phyloP scores from a whole-genome alignment of 2,888 invertebrate genomes.

The Anaspis maculata region DNA sequence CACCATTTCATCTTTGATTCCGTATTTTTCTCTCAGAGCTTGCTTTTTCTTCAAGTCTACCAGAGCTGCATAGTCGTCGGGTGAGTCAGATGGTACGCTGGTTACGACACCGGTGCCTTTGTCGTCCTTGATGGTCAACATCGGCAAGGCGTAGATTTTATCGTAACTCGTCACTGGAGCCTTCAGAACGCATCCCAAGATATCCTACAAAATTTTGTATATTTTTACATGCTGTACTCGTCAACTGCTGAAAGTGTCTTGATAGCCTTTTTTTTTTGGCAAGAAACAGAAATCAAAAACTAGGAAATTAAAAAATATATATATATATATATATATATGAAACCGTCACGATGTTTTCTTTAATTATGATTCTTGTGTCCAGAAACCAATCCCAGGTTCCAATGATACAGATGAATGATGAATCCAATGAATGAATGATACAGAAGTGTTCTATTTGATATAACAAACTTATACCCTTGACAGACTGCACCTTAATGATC shows the following conservation, averaged over 20 bases:
- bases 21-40: conserved; percentile 87
- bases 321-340: too few relatives aligned
- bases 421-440: too few relatives aligned
- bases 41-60: conserved; percentile 92
- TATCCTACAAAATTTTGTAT: conserved; percentile 44
- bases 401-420: too few relatives aligned
- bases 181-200: conserved; percentile 75
- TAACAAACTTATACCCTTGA: too few relatives aligned
- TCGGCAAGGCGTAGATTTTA: conserved; percentile 86
- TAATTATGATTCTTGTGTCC: too few relatives aligned
- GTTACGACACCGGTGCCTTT: conserved; percentile 98
- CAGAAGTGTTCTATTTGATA: too few relatives aligned
- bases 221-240: background rate
- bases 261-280: too few relatives aligned
- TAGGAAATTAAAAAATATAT: too few relatives aligned
- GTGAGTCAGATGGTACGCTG: conserved; percentile 96
- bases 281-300: too few relatives aligned
- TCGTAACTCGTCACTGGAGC: conserved; percentile 81
- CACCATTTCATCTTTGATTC: conserved; percentile 75
- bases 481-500: too few relatives aligned
- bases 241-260: background rate
- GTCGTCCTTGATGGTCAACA: conserved; percentile 95
- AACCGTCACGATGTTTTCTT: too few relatives aligned
- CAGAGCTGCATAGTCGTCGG: conserved; percentile 96
- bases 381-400: too few relatives aligned